These are phyloP conservation scores for Lithophane ornitopus DNA, from an alignment of 2,888 invertebrate genomes.

Conservation along the genomic window DNA sequence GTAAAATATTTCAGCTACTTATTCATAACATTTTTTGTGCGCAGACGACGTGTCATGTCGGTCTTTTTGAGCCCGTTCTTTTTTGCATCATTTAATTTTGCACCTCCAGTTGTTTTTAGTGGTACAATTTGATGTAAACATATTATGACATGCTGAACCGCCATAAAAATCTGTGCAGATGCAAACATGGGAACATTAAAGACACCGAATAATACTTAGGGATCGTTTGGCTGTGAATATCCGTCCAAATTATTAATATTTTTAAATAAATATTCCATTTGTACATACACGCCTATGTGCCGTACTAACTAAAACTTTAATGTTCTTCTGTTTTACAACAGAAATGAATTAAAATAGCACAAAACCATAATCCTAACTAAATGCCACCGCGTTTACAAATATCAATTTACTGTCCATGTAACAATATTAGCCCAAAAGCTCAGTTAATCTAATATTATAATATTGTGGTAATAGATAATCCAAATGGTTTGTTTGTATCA, in stretches of 20 bases:
- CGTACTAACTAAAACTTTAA: not conserved
- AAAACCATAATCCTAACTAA: not conserved
- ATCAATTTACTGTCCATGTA: not conserved
- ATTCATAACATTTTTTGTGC: constrained; percentile 21
- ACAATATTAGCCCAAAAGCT: constrained; percentile 10
- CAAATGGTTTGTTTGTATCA: constrained; percentile 35
- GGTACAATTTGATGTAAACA: not conserved
- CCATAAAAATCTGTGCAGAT: not conserved
- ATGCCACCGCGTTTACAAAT: constrained; percentile 13
- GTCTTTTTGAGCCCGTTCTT: not conserved
- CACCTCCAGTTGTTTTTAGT: not conserved
- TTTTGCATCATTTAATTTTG: constrained; percentile 21
- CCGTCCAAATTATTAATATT: not conserved
- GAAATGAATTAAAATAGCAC: not conserved
- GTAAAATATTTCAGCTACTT: not conserved
- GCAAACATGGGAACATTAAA: not conserved
- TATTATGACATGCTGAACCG: not conserved
- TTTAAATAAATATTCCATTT: not conserved
- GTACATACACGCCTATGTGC: no score
- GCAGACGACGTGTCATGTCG: not conserved
- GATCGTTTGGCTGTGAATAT: not conserved
- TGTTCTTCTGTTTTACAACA: no score
- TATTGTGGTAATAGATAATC: constrained; percentile 20
- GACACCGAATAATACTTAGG: not conserved
- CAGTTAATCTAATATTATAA: constrained; percentile 36